Percentiles rank a stretch among this genome's conserved stretches.
Evolutionary conservation across 2,888 invertebrate species (phyloP).

Genomic region (Acrocyrtus sp.): DNA sequence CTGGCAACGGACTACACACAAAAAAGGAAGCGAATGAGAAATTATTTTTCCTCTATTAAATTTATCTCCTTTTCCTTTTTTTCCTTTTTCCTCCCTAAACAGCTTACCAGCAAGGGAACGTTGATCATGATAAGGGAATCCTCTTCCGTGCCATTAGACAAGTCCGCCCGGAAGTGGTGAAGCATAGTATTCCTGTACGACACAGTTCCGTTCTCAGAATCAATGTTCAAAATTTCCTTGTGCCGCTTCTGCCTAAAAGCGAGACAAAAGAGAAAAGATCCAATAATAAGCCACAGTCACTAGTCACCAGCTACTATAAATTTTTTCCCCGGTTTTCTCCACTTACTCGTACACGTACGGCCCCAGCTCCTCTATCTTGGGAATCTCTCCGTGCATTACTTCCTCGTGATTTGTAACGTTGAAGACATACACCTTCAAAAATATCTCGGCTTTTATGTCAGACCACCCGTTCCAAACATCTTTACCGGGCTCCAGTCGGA

Average conservation of each 20-base stretch:
- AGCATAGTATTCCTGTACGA: conserved; percentile 23
- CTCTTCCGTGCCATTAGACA: conserved; percentile 50
- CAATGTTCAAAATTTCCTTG: conserved; percentile 16
- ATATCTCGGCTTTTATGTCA: conserved; percentile 40
- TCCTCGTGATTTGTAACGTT: conserved; percentile 54
- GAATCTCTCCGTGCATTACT: conserved; percentile 36
- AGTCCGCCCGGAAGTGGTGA: conserved; percentile 46
- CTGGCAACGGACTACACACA: conserved; percentile 52
- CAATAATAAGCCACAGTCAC: not conserved
- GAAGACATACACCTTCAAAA: conserved; percentile 43
- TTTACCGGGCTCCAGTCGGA: conserved; percentile 47
- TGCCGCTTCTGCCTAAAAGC: conserved; percentile 36
- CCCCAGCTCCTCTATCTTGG: conserved; percentile 46
- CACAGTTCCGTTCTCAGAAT: conserved; percentile 39
- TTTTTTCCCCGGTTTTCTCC: too few relatives aligned
- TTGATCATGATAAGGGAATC: conserved; percentile 47
- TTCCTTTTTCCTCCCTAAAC: not conserved
- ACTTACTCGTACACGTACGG: conserved; percentile 57
- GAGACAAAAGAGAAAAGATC: conserved; percentile 4
- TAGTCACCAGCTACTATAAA: not conserved
- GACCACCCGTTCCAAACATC: conserved; percentile 47
- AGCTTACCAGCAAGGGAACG: conserved; percentile 36
- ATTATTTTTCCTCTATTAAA: not conserved
- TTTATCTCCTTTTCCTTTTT: not conserved
- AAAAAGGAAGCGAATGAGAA: conserved; percentile 9